Conservation (phyloP, 2,113 vertebrate species). For the Aegithalos caudatus region DNA sequence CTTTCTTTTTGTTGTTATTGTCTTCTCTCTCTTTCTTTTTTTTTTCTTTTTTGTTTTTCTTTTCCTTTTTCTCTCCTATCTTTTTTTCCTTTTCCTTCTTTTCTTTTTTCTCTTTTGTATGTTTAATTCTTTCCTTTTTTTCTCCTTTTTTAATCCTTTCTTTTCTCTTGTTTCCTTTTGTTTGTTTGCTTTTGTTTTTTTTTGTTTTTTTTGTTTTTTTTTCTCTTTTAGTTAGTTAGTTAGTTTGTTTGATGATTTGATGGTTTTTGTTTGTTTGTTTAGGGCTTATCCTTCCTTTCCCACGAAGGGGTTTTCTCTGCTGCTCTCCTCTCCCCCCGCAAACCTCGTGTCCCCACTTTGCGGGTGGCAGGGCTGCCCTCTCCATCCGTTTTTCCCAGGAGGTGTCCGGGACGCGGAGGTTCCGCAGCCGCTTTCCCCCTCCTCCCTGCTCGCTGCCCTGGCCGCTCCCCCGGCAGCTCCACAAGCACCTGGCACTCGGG, state of each 20-base stretch:
- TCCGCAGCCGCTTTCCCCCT: too few species aligned
- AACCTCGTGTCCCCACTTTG: not conserved
- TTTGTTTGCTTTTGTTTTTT: too few species aligned
- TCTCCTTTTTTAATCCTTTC: too few species aligned
- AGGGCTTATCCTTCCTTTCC: not conserved
- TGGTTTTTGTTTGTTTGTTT: not conserved
- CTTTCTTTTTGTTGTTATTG: not conserved
- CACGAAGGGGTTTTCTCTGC: rapidly evolving
- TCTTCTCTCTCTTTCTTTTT: not conserved
- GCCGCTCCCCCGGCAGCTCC: not conserved
- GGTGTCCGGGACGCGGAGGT: too few species aligned
- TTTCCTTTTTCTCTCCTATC: too few species aligned
- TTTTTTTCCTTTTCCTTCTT: too few species aligned
- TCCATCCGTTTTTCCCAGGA: not conserved
- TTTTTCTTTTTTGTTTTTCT: not conserved
- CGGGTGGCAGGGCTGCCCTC: too few species aligned
- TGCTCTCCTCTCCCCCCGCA: rapidly evolving
- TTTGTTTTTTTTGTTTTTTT: not conserved
- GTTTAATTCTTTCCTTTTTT: too few species aligned
- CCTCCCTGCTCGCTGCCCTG: too few species aligned
- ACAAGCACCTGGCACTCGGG: not conserved
- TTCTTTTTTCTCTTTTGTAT: too few species aligned
- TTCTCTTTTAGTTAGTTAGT: rapidly evolving
- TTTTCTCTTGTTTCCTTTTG: too few species aligned
- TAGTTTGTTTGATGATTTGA: rapidly evolving